phyloP scores from a whole-genome alignment of 2,113 vertebrate species.

The Lepidothrix coronata region DNA sequence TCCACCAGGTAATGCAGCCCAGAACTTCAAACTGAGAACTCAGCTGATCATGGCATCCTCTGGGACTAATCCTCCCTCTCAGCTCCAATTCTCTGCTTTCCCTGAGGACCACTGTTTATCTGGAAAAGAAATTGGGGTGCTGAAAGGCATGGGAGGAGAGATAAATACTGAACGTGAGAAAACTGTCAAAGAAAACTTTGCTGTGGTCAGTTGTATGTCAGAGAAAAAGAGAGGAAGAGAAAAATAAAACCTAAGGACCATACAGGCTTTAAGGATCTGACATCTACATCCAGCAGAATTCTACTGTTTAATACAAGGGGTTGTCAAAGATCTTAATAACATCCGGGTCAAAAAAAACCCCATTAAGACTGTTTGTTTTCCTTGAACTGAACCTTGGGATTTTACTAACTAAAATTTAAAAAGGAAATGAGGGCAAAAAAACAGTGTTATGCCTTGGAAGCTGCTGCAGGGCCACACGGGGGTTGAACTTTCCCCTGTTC shows the following conservation, averaged over 20 bases:
- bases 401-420: neutral
- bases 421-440: neutral
- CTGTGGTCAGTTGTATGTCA: neutral
- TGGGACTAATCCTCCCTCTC: neutral
- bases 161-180: neutral
- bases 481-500: neutral
- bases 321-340: neutral
- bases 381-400: neutral
- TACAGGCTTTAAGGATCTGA: neutral
- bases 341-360: neutral
- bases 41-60: neutral
- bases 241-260: neutral
- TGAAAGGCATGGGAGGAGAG: neutral
- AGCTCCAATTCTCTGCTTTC: neutral
- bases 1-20: neutral
- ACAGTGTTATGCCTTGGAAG: neutral
- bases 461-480: neutral
- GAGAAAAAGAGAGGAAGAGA: neutral
- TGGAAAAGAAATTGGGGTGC: neutral
- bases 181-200: neutral
- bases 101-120: neutral
- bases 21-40: conserved; percentile 16
- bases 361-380: neutral
- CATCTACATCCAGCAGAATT: neutral
- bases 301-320: neutral